Evolutionary conservation across 2,888 invertebrate species (phyloP).

Genomic region (Epinotia bilunana): DNA sequence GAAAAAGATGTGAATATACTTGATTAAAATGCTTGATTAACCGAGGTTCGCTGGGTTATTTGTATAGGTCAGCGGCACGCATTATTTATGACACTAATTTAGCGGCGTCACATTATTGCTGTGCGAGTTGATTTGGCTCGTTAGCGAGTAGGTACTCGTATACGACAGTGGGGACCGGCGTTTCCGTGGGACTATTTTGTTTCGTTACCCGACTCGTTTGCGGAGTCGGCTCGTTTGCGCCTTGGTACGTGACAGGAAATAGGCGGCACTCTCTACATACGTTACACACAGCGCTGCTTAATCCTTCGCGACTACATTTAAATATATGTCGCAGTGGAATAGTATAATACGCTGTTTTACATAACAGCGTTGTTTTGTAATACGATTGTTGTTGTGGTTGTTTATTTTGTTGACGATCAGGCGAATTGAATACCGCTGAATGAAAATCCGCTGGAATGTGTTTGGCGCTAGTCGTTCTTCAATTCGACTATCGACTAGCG

Average conservation of each 20-base stretch:
- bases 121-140: slow-evolving; percentile 42
- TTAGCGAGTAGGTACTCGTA: slow-evolving; percentile 41
- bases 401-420: too few relatives aligned
- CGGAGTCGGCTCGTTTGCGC: slow-evolving; percentile 61
- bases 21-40: slow-evolving; percentile 1
- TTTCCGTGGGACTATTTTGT: slow-evolving; percentile 48
- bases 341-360: too few relatives aligned
- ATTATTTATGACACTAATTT: slow-evolving; percentile 33
- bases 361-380: too few relatives aligned
- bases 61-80: neutral
- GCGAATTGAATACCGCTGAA: too few relatives aligned
- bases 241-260: slow-evolving; percentile 67
- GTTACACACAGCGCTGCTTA: slow-evolving; percentile 18
- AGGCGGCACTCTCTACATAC: slow-evolving; percentile 55
- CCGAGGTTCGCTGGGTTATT: neutral
- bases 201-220: slow-evolving; percentile 58
- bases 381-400: too few relatives aligned
- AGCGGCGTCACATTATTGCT: slow-evolving; percentile 10
- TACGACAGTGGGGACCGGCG: slow-evolving; percentile 39
- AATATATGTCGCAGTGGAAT: neutral
- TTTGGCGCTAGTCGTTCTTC: too few relatives aligned
- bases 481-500: too few relatives aligned
- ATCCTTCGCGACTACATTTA: slow-evolving; percentile 29
- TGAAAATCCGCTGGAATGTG: too few relatives aligned
- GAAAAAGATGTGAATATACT: neutral